A percentile compares a stretch with the other conserved stretches of the same genome.
Conservation (phyloP, 2,113 vertebrate species). For the Edolisoma coerulescens region DNA sequence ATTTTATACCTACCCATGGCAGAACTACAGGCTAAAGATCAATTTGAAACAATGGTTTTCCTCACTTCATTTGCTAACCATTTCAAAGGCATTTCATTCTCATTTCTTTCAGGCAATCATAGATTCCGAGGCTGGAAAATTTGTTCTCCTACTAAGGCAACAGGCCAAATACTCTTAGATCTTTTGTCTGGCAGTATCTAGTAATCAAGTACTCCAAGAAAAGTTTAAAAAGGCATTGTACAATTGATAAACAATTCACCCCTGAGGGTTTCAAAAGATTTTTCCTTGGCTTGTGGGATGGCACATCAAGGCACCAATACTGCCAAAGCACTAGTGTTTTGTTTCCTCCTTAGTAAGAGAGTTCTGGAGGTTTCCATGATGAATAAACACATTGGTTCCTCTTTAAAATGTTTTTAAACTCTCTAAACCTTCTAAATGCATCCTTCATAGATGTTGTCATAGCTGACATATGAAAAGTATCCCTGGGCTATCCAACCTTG, state of each 20-base stretch:
- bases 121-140: neutral
- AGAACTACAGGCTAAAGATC: slow-evolving; percentile 17
- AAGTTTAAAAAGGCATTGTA: neutral
- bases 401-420: neutral
- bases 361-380: neutral
- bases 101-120: slow-evolving; percentile 10
- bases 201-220: neutral
- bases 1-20: slow-evolving; percentile 10
- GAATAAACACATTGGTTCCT: neutral
- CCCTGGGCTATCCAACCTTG: neutral
- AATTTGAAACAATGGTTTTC: slow-evolving; percentile 30
- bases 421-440: neutral
- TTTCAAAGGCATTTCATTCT: neutral
- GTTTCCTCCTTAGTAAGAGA: neutral
- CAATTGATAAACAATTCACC: neutral
- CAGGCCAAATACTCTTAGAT: neutral
- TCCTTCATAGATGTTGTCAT: neutral
- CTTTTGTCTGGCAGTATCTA: neutral
- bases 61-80: slow-evolving; percentile 49
- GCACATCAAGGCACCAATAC: neutral
- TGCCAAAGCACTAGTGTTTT: neutral
- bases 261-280: neutral
- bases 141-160: neutral
- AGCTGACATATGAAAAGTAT: neutral
- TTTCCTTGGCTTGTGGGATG: neutral